Evolutionary conservation across 2,888 invertebrate species (phyloP), one percentile per base, ranked within the genome.

Genomic region (Stenoptilia bipunctidactyla): DNA sequence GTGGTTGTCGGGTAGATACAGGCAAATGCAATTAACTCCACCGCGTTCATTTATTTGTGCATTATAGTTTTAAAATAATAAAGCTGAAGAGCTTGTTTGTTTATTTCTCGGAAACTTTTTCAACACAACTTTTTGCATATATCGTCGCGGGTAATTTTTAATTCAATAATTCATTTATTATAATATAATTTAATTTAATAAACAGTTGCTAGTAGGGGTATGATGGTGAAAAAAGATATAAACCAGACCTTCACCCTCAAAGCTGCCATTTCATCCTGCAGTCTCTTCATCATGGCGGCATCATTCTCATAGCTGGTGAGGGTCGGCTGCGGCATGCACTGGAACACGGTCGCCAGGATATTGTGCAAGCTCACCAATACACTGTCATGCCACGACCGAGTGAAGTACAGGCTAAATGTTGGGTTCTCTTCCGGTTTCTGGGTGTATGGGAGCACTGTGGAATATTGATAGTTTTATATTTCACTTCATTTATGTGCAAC

Each of bases 321-420:
- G 0, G 92, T 91, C 3, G 97, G 96, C 53, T 91, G 91, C 2
- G 95, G 94, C 89, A 94, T 90, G 57, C 92, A 93, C 86, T 94
- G 86, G 51, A 86, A 94, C 45, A 97, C 91, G 0, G 96, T 93
- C 10, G 96, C 92, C 30, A 98, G 82, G 61, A 98, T 93, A 75
- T 98, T 98, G 66, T 97, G 94, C 27, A 98, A 80, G 0, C 97
- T 97, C 1, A 88, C 90, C 40, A 96, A 79, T 54, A 96, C 89
- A 15, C 95, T 96, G 65, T 98, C 98, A 66, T 97, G 96, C 98
- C 98, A 98, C 43, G 93, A 93, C 47, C 93, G 90, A 6, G 93
- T 93, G 72, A 96, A 98, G 73, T 94, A 95, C 40, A 94, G 86
- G 12, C 92, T 89, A 73, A 96, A 98, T 27, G 88, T 86, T 10